Evolutionary conservation across 2,113 vertebrate genomes (phyloP), one percentile per base, ranked within the genome.

Genomic region (Pholis gunnellus): DNA sequence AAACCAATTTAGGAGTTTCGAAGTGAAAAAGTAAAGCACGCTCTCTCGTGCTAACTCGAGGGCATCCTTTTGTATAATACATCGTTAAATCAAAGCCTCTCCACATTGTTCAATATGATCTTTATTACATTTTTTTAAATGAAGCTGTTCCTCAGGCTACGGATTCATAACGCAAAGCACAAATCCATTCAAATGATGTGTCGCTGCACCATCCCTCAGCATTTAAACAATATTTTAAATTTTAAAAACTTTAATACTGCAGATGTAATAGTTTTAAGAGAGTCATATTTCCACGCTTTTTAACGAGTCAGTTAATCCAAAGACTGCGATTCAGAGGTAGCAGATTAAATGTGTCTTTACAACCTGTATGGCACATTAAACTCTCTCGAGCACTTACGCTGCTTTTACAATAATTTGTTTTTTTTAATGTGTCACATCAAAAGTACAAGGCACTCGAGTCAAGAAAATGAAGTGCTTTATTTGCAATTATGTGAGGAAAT

Each of bases 121-220:
- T 89, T 91, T 75, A 89, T 87, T 86, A 67, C 54, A 81, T 92
- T 87, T 83, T n/a, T 88, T 80, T 66, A 89, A 86, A 87, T 87
- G 48, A 73, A 64, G 74, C 75, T 73, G 22, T 82, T 88, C 89
- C 75, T 91, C 83, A 88, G 87, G 83, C 79, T 78, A 79, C 73
- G 63, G 77, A 87, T 87, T 88, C 73, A 86, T 83, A 48, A 82
- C 44, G 68, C 82, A 86, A 83, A 84, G 70, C 83, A 82, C 85
- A 89, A 90, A 86, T 63, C 72, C 83, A 68, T 74, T 84, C 73
- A 82, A 88, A 89, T 61, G 42, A 79, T 64, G 44, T 72, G 8
- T 22, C 57, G 72, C 72, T 84, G 83, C 78, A 71, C 59, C 73
- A 34, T 75, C 57, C 18, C 57, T 82, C 31, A 46, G 82, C 34